phyloP scores from a whole-genome alignment of 2,797 vertebrate species.

The Mormyrus proboscirostris region DNA sequence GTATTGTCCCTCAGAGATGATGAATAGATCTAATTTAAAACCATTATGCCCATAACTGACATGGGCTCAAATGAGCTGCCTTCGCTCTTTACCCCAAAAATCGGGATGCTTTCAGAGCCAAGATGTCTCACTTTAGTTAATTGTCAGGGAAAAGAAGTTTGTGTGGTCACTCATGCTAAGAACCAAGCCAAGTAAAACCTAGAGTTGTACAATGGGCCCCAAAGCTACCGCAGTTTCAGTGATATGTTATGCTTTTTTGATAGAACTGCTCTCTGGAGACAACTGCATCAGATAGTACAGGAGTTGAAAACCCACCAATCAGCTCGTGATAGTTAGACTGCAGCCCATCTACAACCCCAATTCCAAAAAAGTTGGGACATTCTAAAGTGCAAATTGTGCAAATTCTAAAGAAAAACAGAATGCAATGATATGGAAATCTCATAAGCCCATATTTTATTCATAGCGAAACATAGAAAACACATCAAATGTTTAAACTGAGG shows the following conservation, averaged over 20 bases:
- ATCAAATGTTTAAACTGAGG: too few species aligned
- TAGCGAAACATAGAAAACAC: too few species aligned
- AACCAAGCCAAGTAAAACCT: conserved; percentile 9
- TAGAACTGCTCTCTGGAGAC: not conserved
- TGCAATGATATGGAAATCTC: too few species aligned
- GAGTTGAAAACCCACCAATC: not conserved
- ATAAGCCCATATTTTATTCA: too few species aligned
- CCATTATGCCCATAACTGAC: conserved; percentile 11
- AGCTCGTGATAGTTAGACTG: not conserved
- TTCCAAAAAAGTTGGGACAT: too few species aligned
- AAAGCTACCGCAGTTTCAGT: not conserved
- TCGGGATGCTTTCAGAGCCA: not conserved
- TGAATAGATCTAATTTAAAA: conserved; percentile 22
- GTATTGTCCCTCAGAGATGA: conserved; percentile 6
- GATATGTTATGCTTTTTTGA: not conserved
- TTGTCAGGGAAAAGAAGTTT: conserved; percentile 19
- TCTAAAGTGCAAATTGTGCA: too few species aligned
- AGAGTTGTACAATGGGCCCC: conserved; percentile 7
- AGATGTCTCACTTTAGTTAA: conserved; percentile 26
- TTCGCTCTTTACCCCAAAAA: conserved; percentile 11
- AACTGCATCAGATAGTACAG: not conserved
- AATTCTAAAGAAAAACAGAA: too few species aligned
- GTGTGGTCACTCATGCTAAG: conserved; percentile 2
- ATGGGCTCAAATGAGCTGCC: not conserved
- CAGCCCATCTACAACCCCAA: not conserved